Evolutionary conservation across 2,888 invertebrate genomes (phyloP), one percentile per base, ranked within the genome.

Genomic region (Erebia ligea): DNA sequence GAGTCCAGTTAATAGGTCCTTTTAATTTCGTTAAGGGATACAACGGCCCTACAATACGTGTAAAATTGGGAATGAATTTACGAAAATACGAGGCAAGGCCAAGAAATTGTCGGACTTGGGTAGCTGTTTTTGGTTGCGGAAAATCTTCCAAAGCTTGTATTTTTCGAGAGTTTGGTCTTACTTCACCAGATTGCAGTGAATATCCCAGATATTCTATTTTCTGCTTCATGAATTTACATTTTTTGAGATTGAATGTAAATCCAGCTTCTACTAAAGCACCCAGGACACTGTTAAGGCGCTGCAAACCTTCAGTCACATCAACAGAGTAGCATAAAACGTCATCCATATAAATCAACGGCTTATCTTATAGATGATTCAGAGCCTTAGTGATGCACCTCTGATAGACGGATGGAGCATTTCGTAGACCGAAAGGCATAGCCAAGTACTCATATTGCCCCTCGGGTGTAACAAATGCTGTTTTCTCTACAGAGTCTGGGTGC

Each of bases 341-440:
- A 57, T 77, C 78, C 72, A 77, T 77, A 25, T 76, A 78, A 1
- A 72, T 50, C 0, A 76, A 15, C 0, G 72, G 72, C n/a, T 70
- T 67, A 54, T 75, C 61, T 8, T 71, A n/a, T 19, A 73, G 11
- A 1, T 58, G 34, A n/a, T 56, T n/a, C 1, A 73, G 5, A 19
- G 83, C 78, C n/a, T 67, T 72, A 56, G 73, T 81, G 1, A 86
- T 79, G 62, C 75, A 79, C 13, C 84, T 66, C 66, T 82, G 81
- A 69, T 84, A 86, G 6, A 83, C 82, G 0, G 82, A 78, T 13
- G 86, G 85, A 3, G 79, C 77, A 59, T 76, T 74, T 25, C 68
- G 59, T 15, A 77, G 48, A 1, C 73, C 75, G 52, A 74, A 75
- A 6, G 75, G 74, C 75, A 76, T 76, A 9, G 74, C 68, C 2